Evolutionary conservation across 2,888 invertebrate genomes (phyloP), one percentile per base, ranked within the genome.

Genomic region (Dryococelus australis): DNA sequence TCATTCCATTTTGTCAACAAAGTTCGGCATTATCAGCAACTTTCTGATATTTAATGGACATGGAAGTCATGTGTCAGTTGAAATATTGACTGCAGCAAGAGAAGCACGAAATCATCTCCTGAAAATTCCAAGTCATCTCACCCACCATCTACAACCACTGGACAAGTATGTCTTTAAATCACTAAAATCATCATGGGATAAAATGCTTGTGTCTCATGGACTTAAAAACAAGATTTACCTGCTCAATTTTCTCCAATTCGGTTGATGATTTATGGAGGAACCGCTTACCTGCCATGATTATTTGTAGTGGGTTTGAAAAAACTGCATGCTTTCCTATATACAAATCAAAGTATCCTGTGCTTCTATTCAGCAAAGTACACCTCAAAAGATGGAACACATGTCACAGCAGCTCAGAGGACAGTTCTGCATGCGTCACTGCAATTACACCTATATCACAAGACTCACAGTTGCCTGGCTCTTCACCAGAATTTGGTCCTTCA

Each of bases 71-170:
- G 53, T 87, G 43, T 88, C 86, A 43, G 78, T 87, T 87, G 43
- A 87, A 83, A 79, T 87, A 81, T 81, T 86, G 26, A 84, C 87
- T 80, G 87, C 84, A 83, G 88, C 88, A 81, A 28, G 87, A n/a
- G 83, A 85, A 51, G 80, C 86, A 51, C 88, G 87, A 35, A 81
- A 88, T 81, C 43, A 51, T 26, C 80, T 89, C 20, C 26, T 88
- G 20, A 79, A 83, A 81, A 47, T 89, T 35, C 89, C 88, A 28
- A 89, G 88, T 88, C 88, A 88, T 87, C 43, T 89, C 27, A 89
- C 89, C 35, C 87, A 89, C 65, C 84, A 53, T 12, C 47, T 89
- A n/a, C 88, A 89, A 43, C 88, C 88, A 26, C 85, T 89, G 51
- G 88, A 89, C 51, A 88, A 88, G 84, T 88, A 85, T 85, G 85